Evolutionary conservation across 2,113 vertebrate genomes (phyloP), one percentile per base, ranked within the genome.

Genomic region (Raja brachyura): DNA sequence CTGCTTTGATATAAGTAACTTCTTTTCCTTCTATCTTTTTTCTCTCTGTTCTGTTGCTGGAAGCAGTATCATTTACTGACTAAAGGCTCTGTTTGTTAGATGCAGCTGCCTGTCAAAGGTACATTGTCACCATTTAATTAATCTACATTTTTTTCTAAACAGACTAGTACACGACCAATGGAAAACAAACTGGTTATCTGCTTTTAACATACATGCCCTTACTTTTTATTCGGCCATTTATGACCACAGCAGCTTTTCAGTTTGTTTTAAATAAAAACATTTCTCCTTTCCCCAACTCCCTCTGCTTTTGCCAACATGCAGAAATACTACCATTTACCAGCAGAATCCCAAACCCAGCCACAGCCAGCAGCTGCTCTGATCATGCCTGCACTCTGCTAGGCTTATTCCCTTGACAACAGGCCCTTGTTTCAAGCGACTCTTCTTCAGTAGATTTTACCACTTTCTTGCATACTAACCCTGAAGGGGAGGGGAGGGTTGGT

Each of bases 311-410:
- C 95, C 97, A 96, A 96, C 96, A 96, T 93, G 94, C 94, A 95
- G 96, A 93, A 94, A 94, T 96, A 96, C 96, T 96, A 96, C 96
- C 95, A 94, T 94, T 73, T 95, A 93, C 95, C 95, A 96, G 95
- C 95, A 95, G 96, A 94, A 90, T 94, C 95, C 95, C 88, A 93
- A 94, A 94, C 95, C 39, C 5, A 94, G 97, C 97, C 97, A 97
- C 97, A 95, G 95, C 94, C 95, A 97, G 97, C 98, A 98, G 98
- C 98, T 99, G 97, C 97, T 96, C 95, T 94, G 94, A 95, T 96
- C 96, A 96, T 96, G 96, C 96, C 96, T 95, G 94, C 94, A 93
- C 95, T 96, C 93, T 31, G 96, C 93, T 94, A 95, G 95, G 96
- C 96, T 96, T 96, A 97, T 97, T 97, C 96, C 96, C 96, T 96